Evolutionary conservation across 2,797 vertebrate species (phyloP).

Genomic region (Enteromius radiatus): DNA sequence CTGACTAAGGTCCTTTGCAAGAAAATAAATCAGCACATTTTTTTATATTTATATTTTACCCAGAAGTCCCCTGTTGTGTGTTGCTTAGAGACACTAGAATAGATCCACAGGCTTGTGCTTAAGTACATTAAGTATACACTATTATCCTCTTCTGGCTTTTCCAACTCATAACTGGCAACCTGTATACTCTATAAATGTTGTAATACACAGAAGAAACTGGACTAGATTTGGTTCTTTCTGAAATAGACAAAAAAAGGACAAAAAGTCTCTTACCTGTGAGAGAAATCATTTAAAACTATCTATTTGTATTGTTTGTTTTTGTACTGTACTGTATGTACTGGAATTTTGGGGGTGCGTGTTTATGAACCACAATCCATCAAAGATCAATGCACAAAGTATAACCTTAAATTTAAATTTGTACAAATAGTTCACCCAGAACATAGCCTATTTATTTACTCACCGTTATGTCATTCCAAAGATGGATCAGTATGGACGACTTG

Average conservation of each 20-base stretch:
- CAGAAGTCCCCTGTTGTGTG: slow-evolving; percentile 26
- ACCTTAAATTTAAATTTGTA: background rate
- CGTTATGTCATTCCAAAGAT: background rate
- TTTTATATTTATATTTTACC: slow-evolving; percentile 1
- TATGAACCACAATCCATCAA: background rate
- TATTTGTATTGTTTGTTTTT: background rate
- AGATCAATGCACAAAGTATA: background rate
- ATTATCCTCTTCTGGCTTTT: slow-evolving; percentile 10
- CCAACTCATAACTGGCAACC: background rate
- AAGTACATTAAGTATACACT: slow-evolving; percentile 9
- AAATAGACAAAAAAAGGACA: background rate
- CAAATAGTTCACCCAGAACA: background rate
- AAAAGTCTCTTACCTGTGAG: background rate
- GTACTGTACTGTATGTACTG: too few relatives aligned
- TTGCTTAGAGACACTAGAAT: background rate
- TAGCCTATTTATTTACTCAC: too few relatives aligned
- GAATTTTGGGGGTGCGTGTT: background rate
- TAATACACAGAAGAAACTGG: background rate
- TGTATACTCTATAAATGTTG: background rate
- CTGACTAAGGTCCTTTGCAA: background rate
- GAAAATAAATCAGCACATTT: background rate
- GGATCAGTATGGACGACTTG: background rate
- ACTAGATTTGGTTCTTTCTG: background rate
- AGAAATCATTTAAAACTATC: background rate
- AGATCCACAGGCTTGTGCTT: background rate